Evolutionary conservation across 2,113 vertebrate genomes (phyloP).

Genomic region (Alectura lathami): DNA sequence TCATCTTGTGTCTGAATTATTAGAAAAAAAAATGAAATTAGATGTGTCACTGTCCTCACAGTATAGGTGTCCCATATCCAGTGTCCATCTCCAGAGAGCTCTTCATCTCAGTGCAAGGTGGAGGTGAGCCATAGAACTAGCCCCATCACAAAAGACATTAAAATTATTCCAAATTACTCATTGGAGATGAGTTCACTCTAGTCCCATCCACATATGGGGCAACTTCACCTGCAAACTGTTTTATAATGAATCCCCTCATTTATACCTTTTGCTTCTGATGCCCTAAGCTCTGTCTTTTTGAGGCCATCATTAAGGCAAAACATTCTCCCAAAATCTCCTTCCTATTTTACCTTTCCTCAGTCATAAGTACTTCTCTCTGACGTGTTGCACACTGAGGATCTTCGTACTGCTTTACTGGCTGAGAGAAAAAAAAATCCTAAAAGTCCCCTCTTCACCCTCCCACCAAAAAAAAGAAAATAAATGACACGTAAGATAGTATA

Average conservation of each 20-base stretch:
- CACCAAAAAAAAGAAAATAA: background rate
- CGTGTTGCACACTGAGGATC: background rate
- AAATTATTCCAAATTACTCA: too few species aligned
- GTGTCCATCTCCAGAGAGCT: background rate
- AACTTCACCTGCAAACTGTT: background rate
- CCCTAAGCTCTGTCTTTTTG: background rate
- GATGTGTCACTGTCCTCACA: background rate
- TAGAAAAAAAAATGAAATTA: background rate
- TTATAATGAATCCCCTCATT: background rate
- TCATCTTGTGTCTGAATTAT: background rate
- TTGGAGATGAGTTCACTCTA: background rate
- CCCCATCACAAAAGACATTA: background rate
- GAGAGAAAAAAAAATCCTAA: background rate
- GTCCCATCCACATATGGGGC: background rate
- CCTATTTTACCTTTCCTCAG: background rate
- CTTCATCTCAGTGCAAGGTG: fast-evolving
- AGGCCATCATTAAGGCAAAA: background rate
- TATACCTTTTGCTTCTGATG: background rate
- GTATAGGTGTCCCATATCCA: background rate
- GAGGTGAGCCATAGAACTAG: background rate
- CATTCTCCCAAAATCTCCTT: background rate
- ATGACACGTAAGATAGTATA: background rate
- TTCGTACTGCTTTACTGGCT: background rate
- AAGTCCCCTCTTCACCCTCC: background rate
- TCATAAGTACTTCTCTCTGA: background rate